Evolutionary conservation across 2,797 vertebrate genomes (phyloP).

Genomic region (Triplophysa bombifrons): DNA sequence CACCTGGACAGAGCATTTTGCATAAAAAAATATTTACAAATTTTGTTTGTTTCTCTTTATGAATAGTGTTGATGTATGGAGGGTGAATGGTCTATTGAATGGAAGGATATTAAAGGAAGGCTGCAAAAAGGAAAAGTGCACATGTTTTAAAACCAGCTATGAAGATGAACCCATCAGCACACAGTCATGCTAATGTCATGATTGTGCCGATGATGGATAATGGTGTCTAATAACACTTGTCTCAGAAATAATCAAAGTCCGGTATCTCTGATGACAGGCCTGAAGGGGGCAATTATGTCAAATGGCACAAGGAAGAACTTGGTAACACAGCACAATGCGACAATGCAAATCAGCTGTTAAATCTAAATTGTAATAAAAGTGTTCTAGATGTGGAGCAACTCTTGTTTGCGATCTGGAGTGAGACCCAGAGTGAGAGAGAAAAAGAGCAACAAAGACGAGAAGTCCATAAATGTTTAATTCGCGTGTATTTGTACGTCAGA

Average conservation of each 20-base stretch:
- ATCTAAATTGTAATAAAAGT: background rate
- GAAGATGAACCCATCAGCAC: constrained; percentile 23
- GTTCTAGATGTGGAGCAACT: constrained; percentile 1
- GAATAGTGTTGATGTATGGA: background rate
- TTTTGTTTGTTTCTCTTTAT: background rate
- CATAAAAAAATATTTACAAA: background rate
- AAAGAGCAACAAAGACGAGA: background rate
- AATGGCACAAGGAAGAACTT: constrained; percentile 22
- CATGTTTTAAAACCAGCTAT: constrained; percentile 1
- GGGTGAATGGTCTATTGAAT: background rate
- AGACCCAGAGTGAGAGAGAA: background rate
- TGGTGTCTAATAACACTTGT: constrained; percentile 50
- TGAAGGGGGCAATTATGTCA: constrained; percentile 39
- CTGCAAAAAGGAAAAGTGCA: background rate
- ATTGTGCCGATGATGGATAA: constrained; percentile 43
- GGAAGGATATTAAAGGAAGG: background rate
- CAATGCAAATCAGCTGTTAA: background rate
- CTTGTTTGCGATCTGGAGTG: background rate
- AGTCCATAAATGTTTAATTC: constrained; percentile 4
- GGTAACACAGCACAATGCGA: background rate
- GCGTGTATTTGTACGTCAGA: constrained; percentile 25
- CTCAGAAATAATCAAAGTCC: constrained; percentile 36
- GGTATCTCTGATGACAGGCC: constrained; percentile 36
- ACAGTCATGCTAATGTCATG: background rate
- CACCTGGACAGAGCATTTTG: background rate